Evolutionary conservation across 2,113 vertebrate species (phyloP).

Genomic region (Quiscalus mexicanus): DNA sequence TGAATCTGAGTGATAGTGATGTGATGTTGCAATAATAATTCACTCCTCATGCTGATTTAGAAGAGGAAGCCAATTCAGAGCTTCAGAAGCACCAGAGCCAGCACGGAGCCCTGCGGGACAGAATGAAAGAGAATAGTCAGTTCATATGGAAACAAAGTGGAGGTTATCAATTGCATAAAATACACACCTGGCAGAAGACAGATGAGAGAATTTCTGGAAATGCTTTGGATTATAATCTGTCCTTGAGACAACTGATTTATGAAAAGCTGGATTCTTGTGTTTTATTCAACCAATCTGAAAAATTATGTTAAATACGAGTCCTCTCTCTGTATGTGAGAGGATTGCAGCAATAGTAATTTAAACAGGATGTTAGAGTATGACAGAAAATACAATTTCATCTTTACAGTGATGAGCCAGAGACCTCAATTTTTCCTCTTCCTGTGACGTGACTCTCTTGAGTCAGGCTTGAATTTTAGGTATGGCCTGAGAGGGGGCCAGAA

Average conservation of each 20-base stretch:
- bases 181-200: constrained; percentile 1
- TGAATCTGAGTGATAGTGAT: constrained; percentile 44
- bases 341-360: constrained; percentile 1
- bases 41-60: constrained; percentile 52
- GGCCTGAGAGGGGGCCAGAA: background rate
- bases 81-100: constrained; percentile 26
- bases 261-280: background rate
- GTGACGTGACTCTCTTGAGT: background rate
- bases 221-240: constrained; percentile 49
- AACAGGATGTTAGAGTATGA: background rate
- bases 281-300: constrained; percentile 22
- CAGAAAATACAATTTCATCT: background rate
- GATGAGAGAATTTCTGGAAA: background rate
- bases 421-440: background rate
- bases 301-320: background rate
- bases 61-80: constrained; percentile 44
- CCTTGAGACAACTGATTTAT: background rate
- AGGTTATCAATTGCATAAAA: constrained; percentile 9
- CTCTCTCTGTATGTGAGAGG: background rate
- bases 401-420: background rate
- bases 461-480: background rate
- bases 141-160: background rate
- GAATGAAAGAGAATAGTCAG: background rate
- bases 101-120: background rate
- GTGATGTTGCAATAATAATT: constrained; percentile 58